These are phyloP conservation scores for Bambusicola thoracicus DNA, from an alignment of 2,113 vertebrate species.

Conservation along the genomic window DNA sequence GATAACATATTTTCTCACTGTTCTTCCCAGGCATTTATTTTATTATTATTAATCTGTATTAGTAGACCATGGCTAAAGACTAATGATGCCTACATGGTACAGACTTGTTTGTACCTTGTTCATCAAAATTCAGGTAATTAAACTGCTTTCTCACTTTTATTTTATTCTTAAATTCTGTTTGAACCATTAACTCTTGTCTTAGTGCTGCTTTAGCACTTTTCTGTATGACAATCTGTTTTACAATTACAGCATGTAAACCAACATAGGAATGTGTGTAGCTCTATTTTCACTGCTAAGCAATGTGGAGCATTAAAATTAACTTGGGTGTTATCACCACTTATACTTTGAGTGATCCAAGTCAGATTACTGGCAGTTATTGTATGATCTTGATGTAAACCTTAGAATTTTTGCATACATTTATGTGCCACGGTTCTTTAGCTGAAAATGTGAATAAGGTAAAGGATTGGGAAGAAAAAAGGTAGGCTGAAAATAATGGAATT, in stretches of 20 bases:
- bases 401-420: neutral
- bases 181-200: neutral
- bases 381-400: neutral
- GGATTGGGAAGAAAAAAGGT: neutral
- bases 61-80: conserved; percentile 15
- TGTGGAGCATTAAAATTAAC: neutral
- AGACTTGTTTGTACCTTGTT: conserved; percentile 47
- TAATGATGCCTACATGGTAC: conserved; percentile 32
- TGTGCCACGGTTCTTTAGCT: neutral
- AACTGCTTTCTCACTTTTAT: conserved; percentile 36
- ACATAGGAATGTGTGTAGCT: neutral
- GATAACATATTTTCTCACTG: neutral
- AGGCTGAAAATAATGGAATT: neutral
- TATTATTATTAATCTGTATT: conserved; percentile 43
- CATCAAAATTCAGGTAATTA: conserved; percentile 46
- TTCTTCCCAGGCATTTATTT: neutral
- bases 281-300: conserved; percentile 30
- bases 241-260: conserved; percentile 20
- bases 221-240: neutral
- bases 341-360: neutral
- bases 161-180: conserved; percentile 57
- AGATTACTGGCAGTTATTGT: neutral
- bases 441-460: neutral
- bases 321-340: neutral
- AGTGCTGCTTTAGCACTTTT: neutral